Conservation (phyloP, 2,113 vertebrate genomes). For the Festucalex cinctus region DNA sequence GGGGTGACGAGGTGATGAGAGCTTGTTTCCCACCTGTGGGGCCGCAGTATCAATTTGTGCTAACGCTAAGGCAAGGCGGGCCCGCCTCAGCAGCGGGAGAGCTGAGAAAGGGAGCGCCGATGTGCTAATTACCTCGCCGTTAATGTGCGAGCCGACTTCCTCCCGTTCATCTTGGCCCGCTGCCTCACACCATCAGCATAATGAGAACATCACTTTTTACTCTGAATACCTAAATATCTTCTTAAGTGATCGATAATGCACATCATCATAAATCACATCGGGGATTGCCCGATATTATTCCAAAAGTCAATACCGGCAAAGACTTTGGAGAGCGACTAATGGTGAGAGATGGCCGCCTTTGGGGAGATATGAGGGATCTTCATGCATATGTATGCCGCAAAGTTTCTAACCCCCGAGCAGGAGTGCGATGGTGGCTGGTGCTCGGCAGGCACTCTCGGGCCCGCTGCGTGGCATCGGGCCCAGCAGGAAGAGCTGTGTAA, state of each 20-base stretch:
- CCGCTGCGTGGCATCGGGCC: slow-evolving; percentile 83
- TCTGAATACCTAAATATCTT: slow-evolving; percentile 91
- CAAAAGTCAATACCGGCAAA: slow-evolving; percentile 92
- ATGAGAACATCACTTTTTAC: slow-evolving; percentile 86
- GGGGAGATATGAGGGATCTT: slow-evolving; percentile 81
- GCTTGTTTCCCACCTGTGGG: slow-evolving; percentile 70
- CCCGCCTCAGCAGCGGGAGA: slow-evolving; percentile 56
- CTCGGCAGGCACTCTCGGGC: slow-evolving; percentile 84
- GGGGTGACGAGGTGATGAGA: slow-evolving; percentile 72
- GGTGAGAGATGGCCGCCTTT: slow-evolving; percentile 89
- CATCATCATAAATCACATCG: slow-evolving; percentile 95
- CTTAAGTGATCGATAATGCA: slow-evolving; percentile 96
- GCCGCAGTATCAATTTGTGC: slow-evolving; percentile 68
- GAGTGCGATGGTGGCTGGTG: slow-evolving; percentile 83
- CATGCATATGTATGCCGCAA: slow-evolving; percentile 68
- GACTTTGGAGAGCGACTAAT: slow-evolving; percentile 83
- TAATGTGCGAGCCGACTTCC: slow-evolving; percentile 69
- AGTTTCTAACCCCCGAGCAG: slow-evolving; percentile 69
- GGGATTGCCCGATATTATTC: slow-evolving; percentile 91
- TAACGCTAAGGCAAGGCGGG: slow-evolving; percentile 52
- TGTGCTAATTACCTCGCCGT: slow-evolving; percentile 77
- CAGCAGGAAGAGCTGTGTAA: slow-evolving; percentile 88
- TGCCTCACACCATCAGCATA: slow-evolving; percentile 80
- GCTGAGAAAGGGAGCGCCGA: slow-evolving; percentile 60
- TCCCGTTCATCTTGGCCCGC: slow-evolving; percentile 78